These are phyloP conservation scores for Ophion slaviceki DNA, from an alignment of 2,888 invertebrate species.

Conservation along the genomic window DNA sequence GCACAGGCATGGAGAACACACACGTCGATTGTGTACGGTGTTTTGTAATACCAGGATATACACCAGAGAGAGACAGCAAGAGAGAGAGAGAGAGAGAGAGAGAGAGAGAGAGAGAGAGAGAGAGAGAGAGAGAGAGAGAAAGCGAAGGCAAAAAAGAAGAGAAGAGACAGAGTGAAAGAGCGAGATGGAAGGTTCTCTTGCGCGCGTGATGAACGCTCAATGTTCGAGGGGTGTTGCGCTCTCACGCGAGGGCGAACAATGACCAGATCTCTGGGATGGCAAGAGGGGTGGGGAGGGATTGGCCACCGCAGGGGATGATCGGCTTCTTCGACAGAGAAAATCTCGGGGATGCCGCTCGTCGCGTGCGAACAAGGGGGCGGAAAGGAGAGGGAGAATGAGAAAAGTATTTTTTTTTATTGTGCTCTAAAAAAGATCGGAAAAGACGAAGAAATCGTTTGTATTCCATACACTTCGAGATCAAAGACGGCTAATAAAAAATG, in stretches of 20 bases:
- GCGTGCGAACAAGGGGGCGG: slow-evolving; percentile 51
- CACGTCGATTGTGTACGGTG: slow-evolving; percentile 50
- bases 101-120: neutral
- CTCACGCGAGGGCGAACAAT: slow-evolving; percentile 64
- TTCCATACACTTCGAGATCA: neutral
- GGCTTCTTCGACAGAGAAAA: slow-evolving; percentile 58
- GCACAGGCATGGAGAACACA: slow-evolving; percentile 48
- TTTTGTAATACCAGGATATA: slow-evolving; percentile 35
- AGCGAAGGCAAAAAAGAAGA: neutral
- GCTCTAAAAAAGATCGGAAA: slow-evolving; percentile 44
- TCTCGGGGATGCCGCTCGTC: slow-evolving; percentile 56
- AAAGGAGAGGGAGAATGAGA: slow-evolving; percentile 28
- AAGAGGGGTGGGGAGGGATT: slow-evolving; percentile 15
- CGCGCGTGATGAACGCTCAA: slow-evolving; percentile 61
- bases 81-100: neutral
- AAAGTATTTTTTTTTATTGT: slow-evolving; percentile 37
- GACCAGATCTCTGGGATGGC: slow-evolving; percentile 9
- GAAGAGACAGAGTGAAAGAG: slow-evolving; percentile 12
- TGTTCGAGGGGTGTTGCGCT: slow-evolving; percentile 62
- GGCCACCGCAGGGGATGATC: slow-evolving; percentile 58
- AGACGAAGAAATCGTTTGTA: slow-evolving; percentile 21
- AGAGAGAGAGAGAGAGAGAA: neutral
- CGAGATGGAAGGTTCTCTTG: slow-evolving; percentile 21
- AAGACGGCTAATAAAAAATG: neutral
- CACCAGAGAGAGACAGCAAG: neutral